Evolutionary conservation across 2,888 invertebrate genomes (phyloP), one percentile per base, ranked within the genome.

Genomic region (Parascotia fuliginaria): DNA sequence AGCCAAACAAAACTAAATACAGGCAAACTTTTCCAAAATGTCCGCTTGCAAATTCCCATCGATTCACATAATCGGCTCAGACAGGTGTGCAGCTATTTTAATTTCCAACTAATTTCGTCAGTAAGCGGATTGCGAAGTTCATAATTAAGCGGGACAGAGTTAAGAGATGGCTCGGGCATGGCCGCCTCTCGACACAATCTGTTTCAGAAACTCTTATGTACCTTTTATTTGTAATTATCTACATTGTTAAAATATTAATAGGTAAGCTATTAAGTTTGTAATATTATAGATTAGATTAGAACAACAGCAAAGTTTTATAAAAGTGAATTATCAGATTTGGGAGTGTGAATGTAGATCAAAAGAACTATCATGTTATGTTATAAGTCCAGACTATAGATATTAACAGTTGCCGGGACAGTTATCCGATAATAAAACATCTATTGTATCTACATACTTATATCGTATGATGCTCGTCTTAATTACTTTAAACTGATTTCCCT

Each of bases 101-200:
- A 88, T 87, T 87, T 79, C 65, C 75, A 75, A 83, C 85, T 84
- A 87, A 89, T 89, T 88, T 84, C 64, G 64, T 60, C 75, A 75
- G 77, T 75, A 83, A 89, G 89, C 84, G 83, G 89, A 87, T 89
- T 88, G 82, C 70, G 50, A 83, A 88, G 78, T 87, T 87, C 68
- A 68, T 85, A 83, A 87, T 87, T 80, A 83, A 65, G 60, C 64
- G 60, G 48, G 46, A 40, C 37, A 43, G 64, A 82, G 81, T 82
- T 83, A 62, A 45, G 42, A 57, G n/a, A n/a, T n/a, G 71, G 63
- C 63, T 62, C 59, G 71, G 46, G 57, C 59, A 42, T 3, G 11
- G 13, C 4, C 39, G 13, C 6, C 49, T 38, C 55, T 41, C 59
- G 60, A 24, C 24, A 7, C 3, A 72, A 71, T 69, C 72, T 70